Base-by-base conservation (phyloP, 2,113 vertebrate genomes). In the Strigops habroptila region DNA sequence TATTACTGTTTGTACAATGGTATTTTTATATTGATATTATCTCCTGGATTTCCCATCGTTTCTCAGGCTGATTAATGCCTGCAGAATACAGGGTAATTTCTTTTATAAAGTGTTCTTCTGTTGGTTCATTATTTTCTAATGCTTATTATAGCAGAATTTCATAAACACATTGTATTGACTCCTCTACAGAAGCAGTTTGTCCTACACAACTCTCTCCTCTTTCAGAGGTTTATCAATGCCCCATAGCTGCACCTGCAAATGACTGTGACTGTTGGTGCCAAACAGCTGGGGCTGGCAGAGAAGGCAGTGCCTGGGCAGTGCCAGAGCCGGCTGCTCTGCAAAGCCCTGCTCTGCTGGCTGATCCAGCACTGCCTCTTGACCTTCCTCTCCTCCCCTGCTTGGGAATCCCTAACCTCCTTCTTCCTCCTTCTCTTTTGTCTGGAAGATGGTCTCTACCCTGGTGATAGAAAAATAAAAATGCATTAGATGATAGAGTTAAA, bases 231-330 rank as follows among this genome's bases (percentile, higher is more conserved):
- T 91, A 3, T 92, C 43, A 86, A 9, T 65, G 92, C 80, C 76
- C 83, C 9, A 86, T 64, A 52, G 74, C 92, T 95, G 90, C 88
- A 88, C 75, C 92, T 95, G 93, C 92, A 33, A 75, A 57, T 6
- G 39, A 27, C 87, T 21, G 82, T 0, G 4, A 22, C 41, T 6
- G n/a, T 44, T 5, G 7, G 25, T 90, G 92, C 88, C 95, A 88
- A 92, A 19, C 81, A 95, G 64, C 94, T 94, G 95, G 83, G 82
- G 92, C 86, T 93, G 95, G 68, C 90, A 91, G 80, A 70, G 86
- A n/a, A 18, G 16, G 86, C 86, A 21, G 78, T 0, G 11, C 14
- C 59, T 0, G 14, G 52, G 39, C 82, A 49, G 53, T n/a, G 90
- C 86, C 91, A 52, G 63, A 37, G 68, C 64, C 2, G 51, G 52